phyloP scores from a whole-genome alignment of 2,888 invertebrate species.

The Galeopsomyia nigrocyanea region DNA sequence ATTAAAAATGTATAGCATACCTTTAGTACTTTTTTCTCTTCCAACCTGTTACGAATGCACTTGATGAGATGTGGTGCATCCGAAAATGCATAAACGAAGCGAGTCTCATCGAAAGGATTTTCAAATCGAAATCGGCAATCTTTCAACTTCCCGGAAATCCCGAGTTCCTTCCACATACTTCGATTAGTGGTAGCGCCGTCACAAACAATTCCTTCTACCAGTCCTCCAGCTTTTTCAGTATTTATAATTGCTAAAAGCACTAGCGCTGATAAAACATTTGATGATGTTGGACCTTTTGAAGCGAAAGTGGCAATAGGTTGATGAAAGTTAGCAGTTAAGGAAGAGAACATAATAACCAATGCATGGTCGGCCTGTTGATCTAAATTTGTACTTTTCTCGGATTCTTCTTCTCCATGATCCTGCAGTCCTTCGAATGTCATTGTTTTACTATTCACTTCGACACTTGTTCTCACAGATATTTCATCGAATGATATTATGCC shows the following conservation, averaged over 20 bases:
- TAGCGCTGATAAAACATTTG: slow-evolving; percentile 44
- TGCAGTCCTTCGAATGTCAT: slow-evolving; percentile 47
- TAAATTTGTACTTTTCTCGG: slow-evolving; percentile 36
- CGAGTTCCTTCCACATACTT: slow-evolving; percentile 33
- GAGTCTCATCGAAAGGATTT: slow-evolving; percentile 37
- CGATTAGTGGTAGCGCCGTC: slow-evolving; percentile 40
- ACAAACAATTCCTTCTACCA: slow-evolving; percentile 36
- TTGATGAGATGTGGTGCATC: too few relatives aligned
- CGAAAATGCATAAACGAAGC: too few relatives aligned
- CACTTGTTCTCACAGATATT: slow-evolving; percentile 47
- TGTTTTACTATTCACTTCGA: slow-evolving; percentile 42
- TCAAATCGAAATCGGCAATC: slow-evolving; percentile 15
- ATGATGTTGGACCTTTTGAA: slow-evolving; percentile 43
- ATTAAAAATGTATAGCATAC: too few relatives aligned
- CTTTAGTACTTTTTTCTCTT: too few relatives aligned
- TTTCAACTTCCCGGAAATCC: slow-evolving; percentile 11
- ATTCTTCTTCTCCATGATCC: slow-evolving; percentile 47
- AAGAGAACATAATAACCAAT: too few relatives aligned
- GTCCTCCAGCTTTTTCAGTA: slow-evolving; percentile 38
- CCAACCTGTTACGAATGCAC: too few relatives aligned
- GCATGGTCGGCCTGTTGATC: slow-evolving; percentile 43
- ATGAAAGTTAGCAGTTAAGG: too few relatives aligned
- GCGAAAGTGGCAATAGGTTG: slow-evolving; percentile 50
- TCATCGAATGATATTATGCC: slow-evolving; percentile 47
- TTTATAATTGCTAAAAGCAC: slow-evolving; percentile 32